Conservation (phyloP, 1,140 invertebrate genomes). For the Chironomus striatipennis region DNA sequence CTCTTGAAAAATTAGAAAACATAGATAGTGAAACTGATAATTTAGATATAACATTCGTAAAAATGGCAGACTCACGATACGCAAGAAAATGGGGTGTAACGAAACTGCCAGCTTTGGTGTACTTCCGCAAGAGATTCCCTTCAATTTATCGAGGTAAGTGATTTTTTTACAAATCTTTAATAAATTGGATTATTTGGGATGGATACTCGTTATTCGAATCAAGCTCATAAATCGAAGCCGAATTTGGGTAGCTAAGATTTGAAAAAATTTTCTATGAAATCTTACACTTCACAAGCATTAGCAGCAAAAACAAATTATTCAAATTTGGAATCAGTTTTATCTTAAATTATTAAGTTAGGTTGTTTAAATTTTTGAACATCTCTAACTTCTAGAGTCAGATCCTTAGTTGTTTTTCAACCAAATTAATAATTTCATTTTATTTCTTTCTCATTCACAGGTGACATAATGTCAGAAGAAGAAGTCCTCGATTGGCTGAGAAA, state of each 20-base stretch:
- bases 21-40: conserved; percentile 91
- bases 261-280: no score
- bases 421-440: conserved; percentile 25
- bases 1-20: conserved; percentile 76
- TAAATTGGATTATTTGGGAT: no score
- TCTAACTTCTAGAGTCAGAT: no score
- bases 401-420: no score
- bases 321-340: no score
- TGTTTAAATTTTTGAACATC: no score
- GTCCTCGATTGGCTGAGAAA: conserved; percentile 91
- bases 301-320: no score
- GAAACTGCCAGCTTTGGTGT: conserved; percentile 83
- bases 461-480: conserved; percentile 71
- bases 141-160: conserved; percentile 82
- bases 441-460: conserved; percentile 48
- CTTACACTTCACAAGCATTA: no score
- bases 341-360: no score
- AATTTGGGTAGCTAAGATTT: no score
- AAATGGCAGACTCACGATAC: conserved; percentile 85
- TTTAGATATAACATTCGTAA: conserved; percentile 90
- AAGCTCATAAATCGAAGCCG: no score
- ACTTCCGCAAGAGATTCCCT: conserved; percentile 87
- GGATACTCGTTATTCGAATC: no score
- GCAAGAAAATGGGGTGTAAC: conserved; percentile 93
- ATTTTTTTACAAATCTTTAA: not conserved